Percentiles rank a stretch among this genome's conserved stretches.
These are phyloP conservation scores for Carduelis carduelis DNA, from an alignment of 2,797 vertebrate genomes.

Conservation along the genomic window DNA sequence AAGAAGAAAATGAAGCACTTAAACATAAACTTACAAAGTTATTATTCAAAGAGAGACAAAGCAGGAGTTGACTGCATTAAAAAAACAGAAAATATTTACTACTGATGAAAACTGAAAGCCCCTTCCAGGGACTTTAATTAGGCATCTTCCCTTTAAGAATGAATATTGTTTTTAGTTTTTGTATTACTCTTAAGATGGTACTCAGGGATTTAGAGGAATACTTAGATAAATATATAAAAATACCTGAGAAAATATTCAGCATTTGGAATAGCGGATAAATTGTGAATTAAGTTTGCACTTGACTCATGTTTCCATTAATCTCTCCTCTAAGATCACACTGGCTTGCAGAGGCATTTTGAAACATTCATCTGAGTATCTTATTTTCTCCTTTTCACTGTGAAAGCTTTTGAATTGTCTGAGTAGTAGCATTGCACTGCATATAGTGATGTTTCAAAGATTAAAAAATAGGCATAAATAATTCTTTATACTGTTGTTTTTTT, in stretches of 20 bases:
- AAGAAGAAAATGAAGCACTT: neutral
- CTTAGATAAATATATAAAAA: neutral
- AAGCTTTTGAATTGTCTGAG: neutral
- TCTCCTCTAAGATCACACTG: neutral
- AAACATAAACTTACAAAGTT: neutral
- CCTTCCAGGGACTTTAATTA: neutral
- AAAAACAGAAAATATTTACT: neutral
- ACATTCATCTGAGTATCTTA: neutral
- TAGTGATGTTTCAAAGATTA: neutral
- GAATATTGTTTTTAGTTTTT: neutral
- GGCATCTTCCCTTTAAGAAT: neutral
- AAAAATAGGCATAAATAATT: neutral
- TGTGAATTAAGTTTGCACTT: neutral
- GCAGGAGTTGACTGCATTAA: neutral
- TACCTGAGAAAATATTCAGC: neutral
- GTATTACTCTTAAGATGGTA: neutral
- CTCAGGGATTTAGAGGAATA: neutral
- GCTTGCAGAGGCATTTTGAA: neutral
- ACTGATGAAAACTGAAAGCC: neutral
- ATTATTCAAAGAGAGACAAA: neutral
- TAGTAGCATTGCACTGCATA: neutral
- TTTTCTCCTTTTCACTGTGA: neutral
- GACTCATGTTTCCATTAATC: neutral
- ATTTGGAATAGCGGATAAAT: neutral
- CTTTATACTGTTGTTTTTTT: neutral